phyloP scores from a whole-genome alignment of 2,888 invertebrate species.

The Lysandra coridon region DNA sequence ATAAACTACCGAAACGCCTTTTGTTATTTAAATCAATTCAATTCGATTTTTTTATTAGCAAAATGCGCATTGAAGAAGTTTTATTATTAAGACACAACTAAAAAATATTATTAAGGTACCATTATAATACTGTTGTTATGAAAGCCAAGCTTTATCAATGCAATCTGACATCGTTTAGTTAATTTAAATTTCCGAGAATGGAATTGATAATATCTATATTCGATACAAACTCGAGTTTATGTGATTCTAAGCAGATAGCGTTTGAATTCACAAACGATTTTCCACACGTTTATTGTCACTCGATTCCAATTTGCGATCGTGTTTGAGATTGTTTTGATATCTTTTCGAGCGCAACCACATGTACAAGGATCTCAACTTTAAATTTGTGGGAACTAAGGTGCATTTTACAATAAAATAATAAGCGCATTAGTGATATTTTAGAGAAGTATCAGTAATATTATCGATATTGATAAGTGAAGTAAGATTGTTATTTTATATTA shows the following conservation, averaged over 20 bases:
- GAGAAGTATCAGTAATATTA: background rate
- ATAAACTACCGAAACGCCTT: no score
- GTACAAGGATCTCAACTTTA: background rate
- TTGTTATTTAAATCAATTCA: no score
- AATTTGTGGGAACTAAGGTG: background rate
- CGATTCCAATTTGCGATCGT: constrained; percentile 58
- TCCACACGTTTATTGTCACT: constrained; percentile 50
- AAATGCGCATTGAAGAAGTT: no score
- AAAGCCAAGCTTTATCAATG: background rate
- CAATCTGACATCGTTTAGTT: constrained; percentile 39
- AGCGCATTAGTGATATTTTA: background rate
- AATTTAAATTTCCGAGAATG: constrained; percentile 57
- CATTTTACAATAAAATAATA: background rate
- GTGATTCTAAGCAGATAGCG: constrained; percentile 57
- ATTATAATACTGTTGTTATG: background rate
- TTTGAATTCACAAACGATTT: constrained; percentile 60
- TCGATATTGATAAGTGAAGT: background rate
- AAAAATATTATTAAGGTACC: background rate
- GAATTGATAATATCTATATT: constrained; percentile 57
- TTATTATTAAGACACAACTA: background rate
- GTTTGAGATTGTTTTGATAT: constrained; percentile 44
- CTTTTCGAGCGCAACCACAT: background rate
- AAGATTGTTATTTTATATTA: background rate
- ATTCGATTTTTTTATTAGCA: no score
- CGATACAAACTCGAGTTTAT: constrained; percentile 65